phyloP scores from a whole-genome alignment of 2,113 vertebrate species.

The Scortum barcoo region DNA sequence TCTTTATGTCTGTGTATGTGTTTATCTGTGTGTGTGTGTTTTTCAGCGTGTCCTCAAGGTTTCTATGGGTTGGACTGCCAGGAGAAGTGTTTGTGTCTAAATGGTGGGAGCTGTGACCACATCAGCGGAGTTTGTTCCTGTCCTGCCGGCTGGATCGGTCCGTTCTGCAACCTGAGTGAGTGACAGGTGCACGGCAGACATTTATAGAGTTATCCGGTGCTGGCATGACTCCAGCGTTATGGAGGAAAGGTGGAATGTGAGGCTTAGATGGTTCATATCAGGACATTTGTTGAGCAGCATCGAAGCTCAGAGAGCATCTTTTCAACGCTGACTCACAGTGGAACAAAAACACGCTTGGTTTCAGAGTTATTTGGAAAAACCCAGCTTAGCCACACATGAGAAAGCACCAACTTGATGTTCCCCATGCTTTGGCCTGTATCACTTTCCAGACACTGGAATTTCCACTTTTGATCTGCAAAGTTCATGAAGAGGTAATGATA shows the following conservation, averaged over 20 bases:
- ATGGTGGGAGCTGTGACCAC: constrained; percentile 86
- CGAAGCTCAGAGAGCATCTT: constrained; percentile 16
- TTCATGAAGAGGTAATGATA: constrained; percentile 69
- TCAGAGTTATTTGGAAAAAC: constrained; percentile 59
- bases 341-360: constrained; percentile 37
- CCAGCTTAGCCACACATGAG: constrained; percentile 57
- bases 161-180: constrained; percentile 88
- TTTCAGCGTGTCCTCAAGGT: constrained; percentile 91
- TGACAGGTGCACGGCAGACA: constrained; percentile 21
- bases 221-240: neutral
- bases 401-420: constrained; percentile 48
- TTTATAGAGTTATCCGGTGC: neutral
- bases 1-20: constrained; percentile 10
- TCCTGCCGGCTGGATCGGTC: constrained; percentile 86
- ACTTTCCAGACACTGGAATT: constrained; percentile 55
- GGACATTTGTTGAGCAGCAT: constrained; percentile 7
- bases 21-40: constrained; percentile 10
- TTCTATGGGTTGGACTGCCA: constrained; percentile 93
- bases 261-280: neutral
- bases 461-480: constrained; percentile 73
- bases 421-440: constrained; percentile 53
- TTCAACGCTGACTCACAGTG: constrained; percentile 37
- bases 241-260: neutral
- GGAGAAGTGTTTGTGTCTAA: constrained; percentile 87
- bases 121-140: constrained; percentile 87